These are phyloP conservation scores for Vultur gryphus DNA, from an alignment of 2,797 vertebrate genomes.

Conservation along the genomic window DNA sequence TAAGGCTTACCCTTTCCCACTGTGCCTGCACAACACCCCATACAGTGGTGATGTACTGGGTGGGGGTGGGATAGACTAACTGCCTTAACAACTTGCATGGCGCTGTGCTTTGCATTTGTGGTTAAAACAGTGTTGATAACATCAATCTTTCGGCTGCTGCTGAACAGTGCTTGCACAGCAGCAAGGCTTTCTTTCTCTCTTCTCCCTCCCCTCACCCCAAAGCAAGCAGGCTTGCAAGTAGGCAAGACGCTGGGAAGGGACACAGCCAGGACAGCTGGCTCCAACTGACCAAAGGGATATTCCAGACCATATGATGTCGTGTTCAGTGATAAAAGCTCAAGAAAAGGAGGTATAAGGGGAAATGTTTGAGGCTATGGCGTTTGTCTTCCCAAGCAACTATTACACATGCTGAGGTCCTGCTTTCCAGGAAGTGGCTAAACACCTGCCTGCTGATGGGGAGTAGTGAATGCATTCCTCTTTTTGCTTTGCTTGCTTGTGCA, in stretches of 20 bases:
- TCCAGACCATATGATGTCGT: neutral
- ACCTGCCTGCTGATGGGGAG: neutral
- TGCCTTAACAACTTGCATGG: neutral
- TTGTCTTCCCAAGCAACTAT: neutral
- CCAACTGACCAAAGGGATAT: neutral
- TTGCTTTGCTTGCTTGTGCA: neutral
- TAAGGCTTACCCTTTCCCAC: neutral
- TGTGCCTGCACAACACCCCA: neutral
- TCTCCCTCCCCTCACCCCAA: neutral
- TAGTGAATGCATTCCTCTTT: neutral
- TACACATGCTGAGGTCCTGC: neutral
- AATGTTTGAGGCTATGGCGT: fast-evolving
- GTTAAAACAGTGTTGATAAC: neutral
- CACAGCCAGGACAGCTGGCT: neutral
- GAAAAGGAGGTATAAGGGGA: neutral
- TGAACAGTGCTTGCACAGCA: neutral
- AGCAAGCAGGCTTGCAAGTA: neutral
- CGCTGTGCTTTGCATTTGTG: neutral
- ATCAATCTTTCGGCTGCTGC: neutral
- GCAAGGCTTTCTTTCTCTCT: neutral
- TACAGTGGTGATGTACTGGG: neutral
- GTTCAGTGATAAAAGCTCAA: neutral
- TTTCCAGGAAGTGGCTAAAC: neutral
- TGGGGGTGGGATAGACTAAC: neutral
- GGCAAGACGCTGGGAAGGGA: neutral